Percentiles rank a stretch among this genome's conserved stretches.
These are phyloP conservation scores for Steinernema scapterisci DNA, from an alignment of 2,888 invertebrate genomes.

Conservation along the genomic window DNA sequence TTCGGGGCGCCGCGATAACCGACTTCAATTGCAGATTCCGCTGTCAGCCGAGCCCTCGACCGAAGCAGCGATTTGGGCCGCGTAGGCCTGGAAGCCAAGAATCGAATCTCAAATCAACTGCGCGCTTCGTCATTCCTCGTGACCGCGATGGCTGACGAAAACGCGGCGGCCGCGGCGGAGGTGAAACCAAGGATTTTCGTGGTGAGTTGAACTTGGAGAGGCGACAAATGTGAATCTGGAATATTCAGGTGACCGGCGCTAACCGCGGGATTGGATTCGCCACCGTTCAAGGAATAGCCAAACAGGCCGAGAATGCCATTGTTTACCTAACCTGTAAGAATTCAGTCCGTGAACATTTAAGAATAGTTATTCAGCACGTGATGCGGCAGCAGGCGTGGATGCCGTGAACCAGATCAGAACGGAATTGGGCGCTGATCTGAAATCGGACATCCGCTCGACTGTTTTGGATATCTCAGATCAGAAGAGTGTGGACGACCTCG, in stretches of 20 bases:
- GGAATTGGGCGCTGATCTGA: slow-evolving; percentile 36
- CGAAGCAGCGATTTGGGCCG: not conserved
- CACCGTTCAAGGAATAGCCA: slow-evolving; percentile 43
- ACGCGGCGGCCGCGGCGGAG: not conserved
- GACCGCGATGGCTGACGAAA: not conserved
- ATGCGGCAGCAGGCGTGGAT: slow-evolving; percentile 37
- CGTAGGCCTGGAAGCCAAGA: not conserved
- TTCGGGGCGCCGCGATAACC: not conserved
- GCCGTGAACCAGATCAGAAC: slow-evolving; percentile 39
- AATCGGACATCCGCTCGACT: slow-evolving; percentile 29
- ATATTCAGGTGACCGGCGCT: slow-evolving; percentile 47
- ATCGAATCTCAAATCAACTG: not conserved
- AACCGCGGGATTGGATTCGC: slow-evolving; percentile 48
- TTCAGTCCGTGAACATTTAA: not conserved
- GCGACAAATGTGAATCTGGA: no score
- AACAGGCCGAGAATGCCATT: slow-evolving; percentile 36
- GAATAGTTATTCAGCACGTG: slow-evolving; percentile 37
- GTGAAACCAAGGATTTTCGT: not conserved
- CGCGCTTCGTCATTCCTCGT: not conserved
- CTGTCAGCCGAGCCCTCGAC: not conserved
- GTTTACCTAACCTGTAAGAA: slow-evolving; percentile 47
- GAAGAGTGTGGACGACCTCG: slow-evolving; percentile 72
- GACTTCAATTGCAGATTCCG: not conserved
- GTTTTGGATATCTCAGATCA: slow-evolving; percentile 59
- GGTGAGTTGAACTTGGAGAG: not conserved